phyloP scores from a whole-genome alignment of 1,140 invertebrate genomes.

The Diabrotica virgifera region DNA sequence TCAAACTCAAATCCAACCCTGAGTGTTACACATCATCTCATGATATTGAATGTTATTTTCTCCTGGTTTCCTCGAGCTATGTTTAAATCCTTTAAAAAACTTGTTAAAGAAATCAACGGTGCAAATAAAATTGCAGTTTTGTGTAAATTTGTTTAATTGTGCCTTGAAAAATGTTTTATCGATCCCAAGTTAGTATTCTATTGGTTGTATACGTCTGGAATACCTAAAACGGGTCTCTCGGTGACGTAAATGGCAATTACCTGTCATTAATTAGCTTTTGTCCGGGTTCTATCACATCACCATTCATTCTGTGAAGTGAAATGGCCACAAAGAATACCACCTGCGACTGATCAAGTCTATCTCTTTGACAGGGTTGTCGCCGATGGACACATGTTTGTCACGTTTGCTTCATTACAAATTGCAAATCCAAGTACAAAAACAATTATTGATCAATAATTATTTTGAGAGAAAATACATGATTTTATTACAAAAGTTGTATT shows the following conservation, averaged over 20 bases:
- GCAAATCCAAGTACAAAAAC: too few species aligned
- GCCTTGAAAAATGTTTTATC: neutral
- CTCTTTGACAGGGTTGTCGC: too few species aligned
- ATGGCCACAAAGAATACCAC: neutral
- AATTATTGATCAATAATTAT: too few species aligned
- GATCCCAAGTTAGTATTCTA: neutral
- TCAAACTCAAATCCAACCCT: too few species aligned
- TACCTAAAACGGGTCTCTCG: neutral
- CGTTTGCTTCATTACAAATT: too few species aligned
- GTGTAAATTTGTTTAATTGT: conserved; percentile 3
- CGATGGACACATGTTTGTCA: too few species aligned
- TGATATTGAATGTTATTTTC: too few species aligned
- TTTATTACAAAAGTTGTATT: too few species aligned
- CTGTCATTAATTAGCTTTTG: neutral
- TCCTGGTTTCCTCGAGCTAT: too few species aligned
- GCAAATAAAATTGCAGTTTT: conserved; percentile 1
- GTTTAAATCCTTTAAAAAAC: neutral
- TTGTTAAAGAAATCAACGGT: neutral
- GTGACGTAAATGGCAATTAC: neutral
- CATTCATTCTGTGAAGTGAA: neutral
- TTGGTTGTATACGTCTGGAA: neutral
- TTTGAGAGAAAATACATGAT: too few species aligned
- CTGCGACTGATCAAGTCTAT: neutral
- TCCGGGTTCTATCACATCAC: neutral
- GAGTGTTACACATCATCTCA: too few species aligned